Evolutionary conservation across 2,113 vertebrate genomes (phyloP), one percentile per base, ranked within the genome.

Genomic region (Oriolus oriolus): DNA sequence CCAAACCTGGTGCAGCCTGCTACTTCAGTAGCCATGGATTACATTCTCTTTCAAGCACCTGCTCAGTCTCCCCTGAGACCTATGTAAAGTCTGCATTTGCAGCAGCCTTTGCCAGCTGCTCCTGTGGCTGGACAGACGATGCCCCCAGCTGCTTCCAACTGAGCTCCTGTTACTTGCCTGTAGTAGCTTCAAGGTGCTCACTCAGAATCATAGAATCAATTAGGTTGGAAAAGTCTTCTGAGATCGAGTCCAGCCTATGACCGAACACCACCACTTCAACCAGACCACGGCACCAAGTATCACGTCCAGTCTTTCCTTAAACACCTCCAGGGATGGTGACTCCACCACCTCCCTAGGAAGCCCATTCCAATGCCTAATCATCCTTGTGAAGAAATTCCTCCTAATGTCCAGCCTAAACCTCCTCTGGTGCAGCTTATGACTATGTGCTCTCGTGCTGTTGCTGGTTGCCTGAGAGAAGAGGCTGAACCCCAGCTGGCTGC

Each of bases 21-120:
- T 54, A 10, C 12, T 53, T 23, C 2, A 15, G 33, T 2, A 60
- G 7, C 22, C 31, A 18, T 9, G 45, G 57, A 10, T 16, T 44
- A 28, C 16, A 17, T 33, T 33, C 3, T 31, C 45, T 41, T 42
- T 27, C 31, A 45, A 49, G 27, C 4, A 14, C 7, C 30, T 26
- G 26, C 65, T 41, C 52, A 4, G n/a, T 1, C 19, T 45, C 27
- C 17, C 70, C 61, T 6, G 14, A 42, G 13, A 33, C 6, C 19
- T 15, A 2, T 0, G 11, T 21, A 37, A 68, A 19, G 21, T 18
- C 37, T 17, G 6, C 28, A 7, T 0, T 19, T 2, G 1, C 14
- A 16, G 13, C 6, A 23, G 24, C 23, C 20, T 45, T 45, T 24
- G 23, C 27, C 2, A 3, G 35, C 23, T 19, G 19, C 24, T 65